Percentiles rank a stretch among this genome's conserved stretches.
Conservation (phyloP, 2,888 invertebrate genomes). For the Pycnomerus fuliginosus region DNA sequence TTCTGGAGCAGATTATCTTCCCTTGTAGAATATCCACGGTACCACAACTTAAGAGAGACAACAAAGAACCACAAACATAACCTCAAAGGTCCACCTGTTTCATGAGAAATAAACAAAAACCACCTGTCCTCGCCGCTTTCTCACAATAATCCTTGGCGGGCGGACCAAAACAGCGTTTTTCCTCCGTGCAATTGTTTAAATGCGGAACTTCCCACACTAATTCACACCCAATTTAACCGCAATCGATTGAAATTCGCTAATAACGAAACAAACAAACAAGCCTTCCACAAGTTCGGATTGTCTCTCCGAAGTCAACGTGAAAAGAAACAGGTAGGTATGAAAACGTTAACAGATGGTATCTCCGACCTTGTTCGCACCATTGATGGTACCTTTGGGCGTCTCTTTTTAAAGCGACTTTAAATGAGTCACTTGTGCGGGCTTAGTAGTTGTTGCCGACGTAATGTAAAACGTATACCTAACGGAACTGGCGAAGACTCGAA, state of each 20-base stretch:
- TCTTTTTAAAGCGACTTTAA: too few species aligned
- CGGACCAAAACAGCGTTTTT: too few species aligned
- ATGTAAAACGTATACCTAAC: too few species aligned
- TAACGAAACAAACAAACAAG: slow-evolving; percentile 5
- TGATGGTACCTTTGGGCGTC: slow-evolving; percentile 17
- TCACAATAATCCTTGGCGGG: too few species aligned
- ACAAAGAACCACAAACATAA: slow-evolving; percentile 25
- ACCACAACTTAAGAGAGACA: too few species aligned
- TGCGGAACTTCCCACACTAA: slow-evolving; percentile 9
- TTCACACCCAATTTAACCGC: slow-evolving; percentile 8
- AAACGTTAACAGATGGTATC: slow-evolving; percentile 12
- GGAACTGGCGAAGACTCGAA: too few species aligned
- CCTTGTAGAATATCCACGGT: too few species aligned
- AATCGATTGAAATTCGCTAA: slow-evolving; percentile 7
- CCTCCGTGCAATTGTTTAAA: too few species aligned
- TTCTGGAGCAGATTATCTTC: too few species aligned
- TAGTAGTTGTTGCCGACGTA: too few species aligned
- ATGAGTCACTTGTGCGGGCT: slow-evolving; percentile 25
- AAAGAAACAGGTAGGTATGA: slow-evolving; percentile 10
- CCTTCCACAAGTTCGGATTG: slow-evolving; percentile 2
- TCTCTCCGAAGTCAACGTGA: slow-evolving; percentile 7
- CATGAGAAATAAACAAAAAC: slow-evolving; percentile 22
- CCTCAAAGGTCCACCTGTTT: slow-evolving; percentile 29
- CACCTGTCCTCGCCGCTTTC: slow-evolving; percentile 23
- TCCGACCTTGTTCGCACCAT: slow-evolving; percentile 23